Evolutionary conservation across 2,888 invertebrate species (phyloP), one percentile per base, ranked within the genome.

Genomic region (Sthenelais limicola): DNA sequence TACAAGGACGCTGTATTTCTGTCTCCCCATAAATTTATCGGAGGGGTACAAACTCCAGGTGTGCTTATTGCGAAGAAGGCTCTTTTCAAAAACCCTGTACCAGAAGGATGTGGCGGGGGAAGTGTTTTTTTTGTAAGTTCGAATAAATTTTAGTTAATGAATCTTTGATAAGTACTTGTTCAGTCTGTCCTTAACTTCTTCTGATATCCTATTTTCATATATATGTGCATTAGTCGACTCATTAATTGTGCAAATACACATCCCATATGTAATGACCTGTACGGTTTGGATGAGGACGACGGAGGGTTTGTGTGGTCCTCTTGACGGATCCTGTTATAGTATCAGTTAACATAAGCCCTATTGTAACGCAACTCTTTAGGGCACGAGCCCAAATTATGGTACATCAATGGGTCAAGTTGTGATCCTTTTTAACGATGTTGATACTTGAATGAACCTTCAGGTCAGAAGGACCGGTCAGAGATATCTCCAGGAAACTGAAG

Each of bases 1-100:
- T 92, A 92, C 87, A 95, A 96, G 85, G 96, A 97, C 88, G 95
- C 95, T 0, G 89, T 96, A 72, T 95, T 94, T 88, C 93, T 96
- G 86, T 94, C 95, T 69, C 92, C 94, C 66, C 95, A 95, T 89
- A 96, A 96, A 88, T 95, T 96, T 86, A 91, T 95, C 47, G 96
- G 96, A 0, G 96, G 96, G 0, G 93, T 94, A 0, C 94, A 94
- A 83, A 94, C 95, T 0, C 95, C 96, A 15, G 92, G 92, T 68
- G 89, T 93, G 70, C 84, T 92, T 70, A 88, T 92, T 24, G 92
- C 92, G 26, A 92, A 92, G 86, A 84, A 83, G 75, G 80, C 75
- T 32, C 68, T 86, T 66, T 86, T 86, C 74, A 77, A 67, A 21
- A 90, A 90, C 75, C 78, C 83, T n/a, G 83, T 88, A 1, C 90